Evolutionary conservation across 2,888 invertebrate species (phyloP).

Genomic region (Drosophila pegasa): DNA sequence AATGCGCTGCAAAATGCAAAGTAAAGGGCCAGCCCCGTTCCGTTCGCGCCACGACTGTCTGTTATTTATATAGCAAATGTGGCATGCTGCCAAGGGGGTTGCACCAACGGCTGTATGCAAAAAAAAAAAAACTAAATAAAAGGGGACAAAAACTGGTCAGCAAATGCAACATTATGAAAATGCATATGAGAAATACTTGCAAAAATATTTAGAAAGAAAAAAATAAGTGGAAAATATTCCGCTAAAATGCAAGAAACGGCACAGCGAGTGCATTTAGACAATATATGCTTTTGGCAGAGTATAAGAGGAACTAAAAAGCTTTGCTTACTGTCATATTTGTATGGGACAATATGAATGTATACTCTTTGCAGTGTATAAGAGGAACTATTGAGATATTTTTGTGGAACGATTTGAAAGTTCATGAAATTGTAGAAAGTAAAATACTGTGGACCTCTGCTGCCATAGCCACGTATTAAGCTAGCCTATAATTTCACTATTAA

Average conservation of each 20-base stretch:
- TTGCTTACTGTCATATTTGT: no score
- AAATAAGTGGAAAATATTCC: slow-evolving; percentile 9
- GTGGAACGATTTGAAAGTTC: not conserved
- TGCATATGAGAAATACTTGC: slow-evolving; percentile 29
- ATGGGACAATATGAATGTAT: not conserved
- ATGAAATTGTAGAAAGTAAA: not conserved
- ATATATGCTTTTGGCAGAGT: not conserved
- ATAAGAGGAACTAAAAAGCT: not conserved
- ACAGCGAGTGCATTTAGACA: not conserved
- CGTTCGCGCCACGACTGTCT: slow-evolving; percentile 18
- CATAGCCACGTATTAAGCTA: no score
- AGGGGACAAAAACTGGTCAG: slow-evolving; percentile 31
- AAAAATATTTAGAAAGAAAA: slow-evolving; percentile 8
- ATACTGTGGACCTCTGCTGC: no score
- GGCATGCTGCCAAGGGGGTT: slow-evolving; percentile 60
- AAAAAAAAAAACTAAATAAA: slow-evolving; percentile 8
- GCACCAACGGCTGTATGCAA: slow-evolving; percentile 38
- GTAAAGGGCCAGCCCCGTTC: slow-evolving; percentile 51
- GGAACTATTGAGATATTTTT: not conserved
- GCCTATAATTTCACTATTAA: no score
- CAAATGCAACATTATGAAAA: slow-evolving; percentile 41
- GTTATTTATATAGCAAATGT: slow-evolving; percentile 51
- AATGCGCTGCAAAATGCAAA: slow-evolving; percentile 61
- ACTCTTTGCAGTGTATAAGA: not conserved
- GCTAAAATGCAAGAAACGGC: not conserved